Evolutionary conservation across 2,113 vertebrate species (phyloP).

Genomic region (Glaucomys volans): DNA sequence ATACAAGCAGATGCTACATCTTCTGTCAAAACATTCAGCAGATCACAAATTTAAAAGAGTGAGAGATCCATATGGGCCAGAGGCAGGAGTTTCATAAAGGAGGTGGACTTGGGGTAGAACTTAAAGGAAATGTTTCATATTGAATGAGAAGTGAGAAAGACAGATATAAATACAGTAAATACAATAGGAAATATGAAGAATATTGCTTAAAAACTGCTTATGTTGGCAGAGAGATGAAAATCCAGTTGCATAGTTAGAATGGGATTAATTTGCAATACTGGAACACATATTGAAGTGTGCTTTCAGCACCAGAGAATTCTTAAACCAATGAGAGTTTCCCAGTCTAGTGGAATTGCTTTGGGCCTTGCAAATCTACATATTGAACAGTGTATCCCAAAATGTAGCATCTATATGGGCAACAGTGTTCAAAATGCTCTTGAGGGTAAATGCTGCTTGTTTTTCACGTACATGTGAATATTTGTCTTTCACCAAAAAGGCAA

Average conservation of each 20-base stretch:
- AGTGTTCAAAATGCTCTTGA: not conserved
- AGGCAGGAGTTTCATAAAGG: not conserved
- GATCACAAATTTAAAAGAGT: not conserved
- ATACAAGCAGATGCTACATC: not conserved
- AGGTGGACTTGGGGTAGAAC: not conserved
- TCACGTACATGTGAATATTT: not conserved
- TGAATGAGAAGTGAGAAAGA: not conserved
- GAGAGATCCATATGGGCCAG: fast-evolving
- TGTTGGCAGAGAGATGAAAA: not conserved
- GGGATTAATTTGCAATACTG: not conserved
- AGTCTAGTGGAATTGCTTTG: not conserved
- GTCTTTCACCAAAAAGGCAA: not conserved
- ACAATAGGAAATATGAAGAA: not conserved
- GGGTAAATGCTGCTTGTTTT: not conserved
- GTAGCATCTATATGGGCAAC: not conserved
- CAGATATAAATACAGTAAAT: not conserved
- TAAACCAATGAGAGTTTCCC: not conserved
- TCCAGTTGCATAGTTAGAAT: not conserved
- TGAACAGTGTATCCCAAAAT: not conserved
- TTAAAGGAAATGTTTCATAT: not conserved
- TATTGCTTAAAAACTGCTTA: not conserved
- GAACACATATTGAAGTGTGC: not conserved
- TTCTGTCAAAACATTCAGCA: not conserved
- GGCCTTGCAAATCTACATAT: not conserved
- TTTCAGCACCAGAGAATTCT: not conserved